Base-by-base conservation (phyloP, 1,140 invertebrate species). In the Neoseiulus cucumeris region DNA sequence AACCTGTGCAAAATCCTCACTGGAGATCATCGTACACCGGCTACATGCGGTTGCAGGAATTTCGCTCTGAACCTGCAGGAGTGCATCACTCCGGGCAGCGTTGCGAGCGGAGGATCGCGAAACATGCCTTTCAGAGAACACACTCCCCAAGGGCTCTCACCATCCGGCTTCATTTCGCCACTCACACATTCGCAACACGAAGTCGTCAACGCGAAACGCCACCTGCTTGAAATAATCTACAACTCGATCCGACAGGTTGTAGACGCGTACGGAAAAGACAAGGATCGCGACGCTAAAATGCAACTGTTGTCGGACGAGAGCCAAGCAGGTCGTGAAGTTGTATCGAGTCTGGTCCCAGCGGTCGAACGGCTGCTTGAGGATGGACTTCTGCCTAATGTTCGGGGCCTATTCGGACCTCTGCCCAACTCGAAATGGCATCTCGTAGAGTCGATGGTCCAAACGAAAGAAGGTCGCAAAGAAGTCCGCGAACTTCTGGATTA, bases 401-500 rank as follows among this genome's bases (percentile, higher is more conserved):
- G 87, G 70, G 90, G 88, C 0, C 82, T 87, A 30, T 91, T 92
- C 75, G 89, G 88, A 41, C 82, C 85, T 29, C 85, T 90, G 39
- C 81, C 84, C 64, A 89, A 91, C 72, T 89, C 87, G 12, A 87
- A 89, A 44, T 92, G 89, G 89, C 51, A 59, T 33, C 51, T 59
- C 25, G 51, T 59, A 12, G 51, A 59, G 22, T 59, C 51, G 14
- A 59, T 59, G 51, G 51, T 59, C 2, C 51, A 59, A 33, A 59
- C 51, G 14, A 59, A 59, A 33, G 51, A 59, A 33, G 51, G 51
- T 33, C 51, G 51, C 22, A 59, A 59, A 59, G 51, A 59, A 9
- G 51, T 59, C 33, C 51, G 51, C 1, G 51, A 59, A 33, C 22
- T 59, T 4, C 22, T 59, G 25, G 51, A 59, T 20, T 59, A 59